phyloP scores from a whole-genome alignment of 1,140 invertebrate species.

The Sarcophaga bullata region DNA sequence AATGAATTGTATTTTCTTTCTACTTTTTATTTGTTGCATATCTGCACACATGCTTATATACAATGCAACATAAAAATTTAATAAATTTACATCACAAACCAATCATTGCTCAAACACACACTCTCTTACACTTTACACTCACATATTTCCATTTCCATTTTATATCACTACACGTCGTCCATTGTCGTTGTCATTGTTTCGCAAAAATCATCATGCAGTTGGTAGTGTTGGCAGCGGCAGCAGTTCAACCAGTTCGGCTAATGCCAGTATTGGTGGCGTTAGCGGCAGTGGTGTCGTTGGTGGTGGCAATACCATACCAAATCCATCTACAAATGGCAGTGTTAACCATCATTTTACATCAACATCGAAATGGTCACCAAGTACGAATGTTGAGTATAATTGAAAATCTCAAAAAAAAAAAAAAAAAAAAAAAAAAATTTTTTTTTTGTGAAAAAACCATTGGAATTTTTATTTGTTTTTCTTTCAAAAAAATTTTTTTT shows the following conservation, averaged over 20 bases:
- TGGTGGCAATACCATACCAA: conserved; percentile 51
- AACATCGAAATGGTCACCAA: conserved; percentile 63
- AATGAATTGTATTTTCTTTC: not conserved
- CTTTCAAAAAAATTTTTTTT: not conserved
- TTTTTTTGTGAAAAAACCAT: not conserved
- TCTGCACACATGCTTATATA: no score
- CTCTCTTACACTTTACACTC: not conserved
- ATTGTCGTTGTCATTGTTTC: not conserved
- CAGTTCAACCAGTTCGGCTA: conserved; percentile 40
- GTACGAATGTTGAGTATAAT: conserved; percentile 62
- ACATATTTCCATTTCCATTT: not conserved
- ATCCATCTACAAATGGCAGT: conserved; percentile 40
- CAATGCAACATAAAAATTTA: conserved; percentile 36
- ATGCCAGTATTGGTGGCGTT: conserved; percentile 47
- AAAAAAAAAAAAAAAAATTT: not conserved
- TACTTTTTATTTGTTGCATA: no score
- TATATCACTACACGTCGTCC: conserved; percentile 13
- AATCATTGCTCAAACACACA: conserved; percentile 34
- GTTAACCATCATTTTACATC: conserved; percentile 50
- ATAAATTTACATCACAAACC: conserved; percentile 44
- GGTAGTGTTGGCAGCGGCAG: conserved; percentile 55
- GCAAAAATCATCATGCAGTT: conserved; percentile 55
- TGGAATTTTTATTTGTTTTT: not conserved
- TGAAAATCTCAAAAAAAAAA: conserved; percentile 36
- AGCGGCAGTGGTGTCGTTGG: conserved; percentile 45